A percentile compares a stretch with the other conserved stretches of the same genome.
phyloP scores from a whole-genome alignment of 2,797 vertebrate genomes.

The Phoebastria nigripes region DNA sequence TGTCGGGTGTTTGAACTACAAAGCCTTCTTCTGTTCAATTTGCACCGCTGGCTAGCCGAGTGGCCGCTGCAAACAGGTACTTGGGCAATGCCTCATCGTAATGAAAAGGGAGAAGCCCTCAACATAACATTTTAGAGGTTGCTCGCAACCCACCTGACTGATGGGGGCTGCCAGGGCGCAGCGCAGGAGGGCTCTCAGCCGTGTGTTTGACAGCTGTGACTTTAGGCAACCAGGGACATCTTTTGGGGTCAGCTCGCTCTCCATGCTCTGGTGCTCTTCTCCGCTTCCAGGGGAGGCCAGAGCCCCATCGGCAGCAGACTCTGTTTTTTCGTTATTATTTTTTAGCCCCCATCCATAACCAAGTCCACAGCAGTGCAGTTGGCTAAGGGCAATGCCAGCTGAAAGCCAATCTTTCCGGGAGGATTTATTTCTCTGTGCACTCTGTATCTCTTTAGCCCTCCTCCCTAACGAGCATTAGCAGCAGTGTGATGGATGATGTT shows the following conservation, averaged over 20 bases:
- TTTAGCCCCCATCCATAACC: neutral
- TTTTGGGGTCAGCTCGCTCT: neutral
- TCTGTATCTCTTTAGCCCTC: neutral
- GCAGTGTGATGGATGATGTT: neutral
- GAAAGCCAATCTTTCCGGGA: neutral
- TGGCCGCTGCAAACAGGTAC: neutral
- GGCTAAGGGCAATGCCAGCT: neutral
- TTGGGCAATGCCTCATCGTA: neutral
- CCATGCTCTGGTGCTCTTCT: neutral
- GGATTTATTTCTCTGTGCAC: neutral
- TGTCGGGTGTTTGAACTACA: neutral
- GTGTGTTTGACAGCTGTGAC: neutral
- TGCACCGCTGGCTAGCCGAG: neutral
- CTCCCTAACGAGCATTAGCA: neutral
- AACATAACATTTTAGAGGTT: neutral
- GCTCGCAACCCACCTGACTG: neutral
- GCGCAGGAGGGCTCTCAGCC: neutral
- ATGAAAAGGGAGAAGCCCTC: neutral
- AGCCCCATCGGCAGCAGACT: neutral
- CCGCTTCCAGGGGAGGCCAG: neutral
- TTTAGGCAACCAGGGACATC: neutral
- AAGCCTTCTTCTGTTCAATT: neutral
- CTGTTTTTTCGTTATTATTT: neutral
- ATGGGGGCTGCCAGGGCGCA: accelerated
- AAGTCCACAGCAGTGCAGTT: neutral